Percentiles rank a stretch among this genome's conserved stretches.
phyloP scores from a whole-genome alignment of 2,888 invertebrate genomes.

The Drosophila algonquin region DNA sequence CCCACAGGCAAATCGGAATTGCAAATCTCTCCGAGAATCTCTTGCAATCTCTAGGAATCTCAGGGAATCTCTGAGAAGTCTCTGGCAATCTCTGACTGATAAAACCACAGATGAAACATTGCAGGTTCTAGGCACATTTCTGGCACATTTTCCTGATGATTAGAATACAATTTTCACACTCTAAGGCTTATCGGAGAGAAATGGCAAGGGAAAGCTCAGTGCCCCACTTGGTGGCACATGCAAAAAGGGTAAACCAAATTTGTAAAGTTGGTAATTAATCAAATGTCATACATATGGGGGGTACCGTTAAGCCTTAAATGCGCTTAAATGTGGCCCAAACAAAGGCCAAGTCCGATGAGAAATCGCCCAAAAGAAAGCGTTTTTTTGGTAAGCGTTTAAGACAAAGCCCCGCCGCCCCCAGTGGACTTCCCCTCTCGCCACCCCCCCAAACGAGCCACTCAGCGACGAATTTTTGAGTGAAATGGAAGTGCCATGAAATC shows the following conservation, averaged over 20 bases:
- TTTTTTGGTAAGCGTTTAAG: slow-evolving; percentile 48
- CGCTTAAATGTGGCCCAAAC: slow-evolving; percentile 58
- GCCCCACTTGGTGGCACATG: slow-evolving; percentile 3
- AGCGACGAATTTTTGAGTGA: slow-evolving; percentile 65
- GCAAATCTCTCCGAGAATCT: neutral
- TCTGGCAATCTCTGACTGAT: neutral
- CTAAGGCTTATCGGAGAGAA: slow-evolving; percentile 17
- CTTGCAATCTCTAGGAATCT: too few species aligned
- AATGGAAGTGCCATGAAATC: slow-evolving; percentile 66
- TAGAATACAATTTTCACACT: neutral
- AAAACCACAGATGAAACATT: neutral
- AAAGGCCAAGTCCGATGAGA: slow-evolving; percentile 11
- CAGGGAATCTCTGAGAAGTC: neutral
- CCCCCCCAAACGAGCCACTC: slow-evolving; percentile 50
- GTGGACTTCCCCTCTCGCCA: slow-evolving; percentile 10
- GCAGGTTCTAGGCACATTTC: neutral
- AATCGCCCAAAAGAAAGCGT: slow-evolving; percentile 29
- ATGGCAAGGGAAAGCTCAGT: too few species aligned
- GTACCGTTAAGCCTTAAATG: slow-evolving; percentile 77
- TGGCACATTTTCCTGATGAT: neutral
- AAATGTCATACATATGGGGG: slow-evolving; percentile 44
- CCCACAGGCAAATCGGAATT: neutral
- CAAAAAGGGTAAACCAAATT: slow-evolving; percentile 33
- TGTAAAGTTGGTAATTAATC: slow-evolving; percentile 65
- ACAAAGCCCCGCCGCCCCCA: slow-evolving; percentile 58